A percentile compares a stretch with the other conserved stretches of the same genome.
These are phyloP conservation scores for Elgonia sp. DNA, from an alignment of 2,888 invertebrate species.

Conservation along the genomic window DNA sequence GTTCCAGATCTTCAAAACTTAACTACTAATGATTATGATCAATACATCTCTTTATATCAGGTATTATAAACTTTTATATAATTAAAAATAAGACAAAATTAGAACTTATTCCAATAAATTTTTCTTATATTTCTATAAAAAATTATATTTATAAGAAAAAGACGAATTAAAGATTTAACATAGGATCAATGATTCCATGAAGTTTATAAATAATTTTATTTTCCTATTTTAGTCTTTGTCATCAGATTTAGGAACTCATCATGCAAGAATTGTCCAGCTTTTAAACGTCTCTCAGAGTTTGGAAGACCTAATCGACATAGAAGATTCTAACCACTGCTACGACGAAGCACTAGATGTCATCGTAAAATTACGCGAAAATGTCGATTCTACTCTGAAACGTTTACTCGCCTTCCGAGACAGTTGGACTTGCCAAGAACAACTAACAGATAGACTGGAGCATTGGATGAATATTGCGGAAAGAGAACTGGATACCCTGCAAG, in stretches of 20 bases:
- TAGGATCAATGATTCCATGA: too few species aligned
- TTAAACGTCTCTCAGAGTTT: slow-evolving; percentile 92
- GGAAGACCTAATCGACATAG: slow-evolving; percentile 92
- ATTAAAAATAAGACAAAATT: too few species aligned
- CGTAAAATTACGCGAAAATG: slow-evolving; percentile 92
- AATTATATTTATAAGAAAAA: too few species aligned
- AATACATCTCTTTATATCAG: slow-evolving; percentile 93
- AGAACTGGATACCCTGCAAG: slow-evolving; percentile 90
- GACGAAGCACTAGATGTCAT: slow-evolving; percentile 92
- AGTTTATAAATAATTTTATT: neutral
- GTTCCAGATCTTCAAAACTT: slow-evolving; percentile 94
- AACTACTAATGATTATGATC: slow-evolving; percentile 94
- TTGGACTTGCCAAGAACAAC: slow-evolving; percentile 92
- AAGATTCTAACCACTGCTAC: slow-evolving; percentile 92
- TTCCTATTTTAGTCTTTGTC: slow-evolving; percentile 89
- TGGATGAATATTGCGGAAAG: slow-evolving; percentile 93
- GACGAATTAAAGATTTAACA: too few species aligned
- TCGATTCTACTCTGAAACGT: slow-evolving; percentile 91
- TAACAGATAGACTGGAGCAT: slow-evolving; percentile 91
- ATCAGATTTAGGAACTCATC: slow-evolving; percentile 93
- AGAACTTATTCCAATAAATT: too few species aligned
- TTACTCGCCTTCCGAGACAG: slow-evolving; percentile 92
- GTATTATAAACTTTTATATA: slow-evolving; percentile 81
- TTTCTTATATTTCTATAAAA: too few species aligned
- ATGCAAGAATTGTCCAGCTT: slow-evolving; percentile 92